phyloP scores from a whole-genome alignment of 2,113 vertebrate genomes.

The Chlamydotis undulata region DNA sequence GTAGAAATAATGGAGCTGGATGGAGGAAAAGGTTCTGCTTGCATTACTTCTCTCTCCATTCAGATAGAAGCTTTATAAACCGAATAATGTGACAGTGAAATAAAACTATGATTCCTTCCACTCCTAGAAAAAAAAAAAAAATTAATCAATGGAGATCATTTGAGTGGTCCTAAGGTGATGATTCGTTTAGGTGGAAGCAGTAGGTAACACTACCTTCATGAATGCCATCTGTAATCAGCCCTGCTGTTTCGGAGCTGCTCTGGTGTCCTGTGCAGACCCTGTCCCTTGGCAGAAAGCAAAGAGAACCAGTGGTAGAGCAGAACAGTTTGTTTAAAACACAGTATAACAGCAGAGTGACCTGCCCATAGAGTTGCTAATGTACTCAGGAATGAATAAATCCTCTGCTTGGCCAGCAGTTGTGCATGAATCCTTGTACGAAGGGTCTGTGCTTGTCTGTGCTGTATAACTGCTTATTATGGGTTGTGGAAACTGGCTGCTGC shows the following conservation, averaged over 20 bases:
- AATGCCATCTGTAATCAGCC: neutral
- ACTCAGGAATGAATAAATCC: neutral
- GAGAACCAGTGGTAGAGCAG: neutral
- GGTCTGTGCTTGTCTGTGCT: neutral
- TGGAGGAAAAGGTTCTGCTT: neutral
- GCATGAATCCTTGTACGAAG: neutral
- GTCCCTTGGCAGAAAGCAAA: neutral
- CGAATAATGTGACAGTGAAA: neutral
- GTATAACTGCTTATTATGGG: neutral
- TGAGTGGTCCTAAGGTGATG: neutral
- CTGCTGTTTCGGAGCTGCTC: neutral
- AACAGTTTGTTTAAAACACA: neutral
- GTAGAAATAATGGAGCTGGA: neutral
- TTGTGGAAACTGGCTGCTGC: neutral
- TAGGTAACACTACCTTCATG: neutral
- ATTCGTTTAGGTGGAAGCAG: neutral
- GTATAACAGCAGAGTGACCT: neutral
- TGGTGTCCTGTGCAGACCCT: neutral
- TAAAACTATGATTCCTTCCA: neutral
- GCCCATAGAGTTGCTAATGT: neutral
- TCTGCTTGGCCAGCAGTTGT: neutral
- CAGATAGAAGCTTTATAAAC: neutral
- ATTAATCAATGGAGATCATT: neutral
- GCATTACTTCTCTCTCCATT: neutral
- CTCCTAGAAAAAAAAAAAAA: neutral